These are phyloP conservation scores for Xenopus borealis DNA, from an alignment of 2,113 vertebrate genomes.

Conservation along the genomic window DNA sequence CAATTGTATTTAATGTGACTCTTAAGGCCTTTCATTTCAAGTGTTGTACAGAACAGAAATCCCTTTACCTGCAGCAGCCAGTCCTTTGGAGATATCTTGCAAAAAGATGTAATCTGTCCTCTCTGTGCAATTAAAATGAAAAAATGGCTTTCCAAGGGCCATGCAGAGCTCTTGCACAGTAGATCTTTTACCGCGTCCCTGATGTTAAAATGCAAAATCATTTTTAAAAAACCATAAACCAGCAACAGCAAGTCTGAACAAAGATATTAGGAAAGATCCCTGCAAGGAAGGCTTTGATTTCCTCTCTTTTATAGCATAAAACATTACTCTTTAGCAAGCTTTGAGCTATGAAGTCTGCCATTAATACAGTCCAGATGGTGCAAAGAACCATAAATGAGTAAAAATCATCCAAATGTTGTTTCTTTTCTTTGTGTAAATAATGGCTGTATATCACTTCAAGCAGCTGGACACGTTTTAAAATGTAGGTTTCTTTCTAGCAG, in stretches of 20 bases:
- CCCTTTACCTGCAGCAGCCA: constrained; percentile 30
- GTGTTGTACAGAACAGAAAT: neutral
- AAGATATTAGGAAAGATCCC: too few species aligned
- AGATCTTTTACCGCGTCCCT: constrained; percentile 34
- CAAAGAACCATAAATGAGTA: too few species aligned
- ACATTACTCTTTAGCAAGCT: too few species aligned
- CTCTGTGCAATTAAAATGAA: constrained; percentile 28
- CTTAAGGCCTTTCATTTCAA: neutral
- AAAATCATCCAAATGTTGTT: too few species aligned
- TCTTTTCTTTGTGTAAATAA: too few species aligned
- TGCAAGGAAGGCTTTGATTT: too few species aligned
- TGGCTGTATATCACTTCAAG: too few species aligned
- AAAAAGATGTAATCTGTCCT: constrained; percentile 25
- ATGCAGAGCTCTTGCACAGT: constrained; percentile 29
- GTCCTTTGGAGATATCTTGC: constrained; percentile 39
- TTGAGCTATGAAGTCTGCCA: too few species aligned
- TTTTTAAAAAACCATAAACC: neutral
- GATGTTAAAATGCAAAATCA: neutral
- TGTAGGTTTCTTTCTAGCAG: too few species aligned
- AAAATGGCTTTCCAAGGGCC: constrained; percentile 34
- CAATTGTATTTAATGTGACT: constrained; percentile 1
- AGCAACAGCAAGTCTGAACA: neutral
- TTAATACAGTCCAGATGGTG: too few species aligned
- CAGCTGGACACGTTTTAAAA: too few species aligned
- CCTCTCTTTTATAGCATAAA: too few species aligned